A percentile compares a stretch with the other conserved stretches of the same genome.
phyloP scores from a whole-genome alignment of 2,797 vertebrate species.

The Alauda arvensis region DNA sequence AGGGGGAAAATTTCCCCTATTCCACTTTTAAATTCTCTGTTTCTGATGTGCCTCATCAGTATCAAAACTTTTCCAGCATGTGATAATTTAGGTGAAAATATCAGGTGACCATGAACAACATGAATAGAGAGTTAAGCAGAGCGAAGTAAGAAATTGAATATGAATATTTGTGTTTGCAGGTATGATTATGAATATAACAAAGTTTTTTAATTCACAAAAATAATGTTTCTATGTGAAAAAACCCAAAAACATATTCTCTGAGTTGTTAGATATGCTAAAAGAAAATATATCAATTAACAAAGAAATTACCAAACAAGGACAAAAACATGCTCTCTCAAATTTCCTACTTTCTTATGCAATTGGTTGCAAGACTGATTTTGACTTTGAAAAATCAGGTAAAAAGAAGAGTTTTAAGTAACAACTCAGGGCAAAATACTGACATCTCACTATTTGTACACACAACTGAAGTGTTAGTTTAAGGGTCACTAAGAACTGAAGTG shows the following conservation, averaged over 20 bases:
- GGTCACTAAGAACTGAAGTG: background rate
- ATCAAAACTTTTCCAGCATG: background rate
- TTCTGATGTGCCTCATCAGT: background rate
- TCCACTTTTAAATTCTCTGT: background rate
- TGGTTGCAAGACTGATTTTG: background rate
- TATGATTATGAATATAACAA: background rate
- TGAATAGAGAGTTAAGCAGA: background rate
- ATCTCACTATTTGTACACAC: background rate
- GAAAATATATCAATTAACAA: background rate
- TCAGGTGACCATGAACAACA: background rate
- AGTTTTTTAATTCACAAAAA: background rate
- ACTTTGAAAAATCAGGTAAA: background rate
- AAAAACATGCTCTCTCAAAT: background rate
- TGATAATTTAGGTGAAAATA: background rate
- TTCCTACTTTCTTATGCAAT: background rate
- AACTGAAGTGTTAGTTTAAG: background rate
- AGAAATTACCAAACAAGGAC: background rate
- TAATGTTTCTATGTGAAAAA: background rate
- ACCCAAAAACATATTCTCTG: too few species aligned
- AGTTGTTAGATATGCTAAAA: rapidly evolving
- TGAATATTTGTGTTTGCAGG: background rate
- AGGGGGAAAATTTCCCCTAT: background rate
- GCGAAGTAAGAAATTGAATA: background rate
- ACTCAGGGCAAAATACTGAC: background rate
- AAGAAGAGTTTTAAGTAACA: background rate